These are phyloP conservation scores for Ctenopoma kingsleyae DNA, from an alignment of 2,797 vertebrate genomes.

Conservation along the genomic window DNA sequence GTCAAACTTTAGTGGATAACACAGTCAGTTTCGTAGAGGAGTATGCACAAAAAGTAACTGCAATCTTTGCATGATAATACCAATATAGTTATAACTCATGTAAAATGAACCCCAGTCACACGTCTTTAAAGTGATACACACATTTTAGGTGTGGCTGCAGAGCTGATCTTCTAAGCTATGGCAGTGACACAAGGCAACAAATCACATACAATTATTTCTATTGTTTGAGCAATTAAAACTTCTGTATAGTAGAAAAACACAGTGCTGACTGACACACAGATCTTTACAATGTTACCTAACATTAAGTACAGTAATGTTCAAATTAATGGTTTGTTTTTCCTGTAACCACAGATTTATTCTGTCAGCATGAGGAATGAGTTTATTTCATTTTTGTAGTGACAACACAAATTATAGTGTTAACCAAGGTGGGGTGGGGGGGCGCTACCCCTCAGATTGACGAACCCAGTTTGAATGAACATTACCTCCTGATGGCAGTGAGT, in stretches of 20 bases:
- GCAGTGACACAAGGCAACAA: neutral
- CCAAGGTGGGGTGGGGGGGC: too few relatives aligned
- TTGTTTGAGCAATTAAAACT: neutral
- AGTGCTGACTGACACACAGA: neutral
- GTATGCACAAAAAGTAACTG: neutral
- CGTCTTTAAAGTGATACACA: neutral
- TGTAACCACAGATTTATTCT: neutral
- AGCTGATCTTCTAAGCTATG: neutral
- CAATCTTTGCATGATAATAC: neutral
- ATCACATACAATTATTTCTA: neutral
- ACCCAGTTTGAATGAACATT: neutral
- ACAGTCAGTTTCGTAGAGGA: neutral
- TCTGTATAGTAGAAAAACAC: neutral
- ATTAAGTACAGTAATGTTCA: neutral
- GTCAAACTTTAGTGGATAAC: neutral
- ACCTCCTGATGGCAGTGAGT: neutral
- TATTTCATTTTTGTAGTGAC: neutral
- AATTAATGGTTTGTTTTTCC: neutral
- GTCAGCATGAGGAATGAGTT: neutral
- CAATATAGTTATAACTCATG: neutral
- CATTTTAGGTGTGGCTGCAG: neutral
- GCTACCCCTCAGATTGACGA: neutral
- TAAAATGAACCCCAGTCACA: constrained; percentile 3
- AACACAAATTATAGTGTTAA: neutral
- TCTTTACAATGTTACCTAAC: neutral